A percentile compares a stretch with the other conserved stretches of the same genome.
These are phyloP conservation scores for Temnopleurus reevesii DNA, from an alignment of 53 echinoderm and acorn worm species.

Conservation along the genomic window DNA sequence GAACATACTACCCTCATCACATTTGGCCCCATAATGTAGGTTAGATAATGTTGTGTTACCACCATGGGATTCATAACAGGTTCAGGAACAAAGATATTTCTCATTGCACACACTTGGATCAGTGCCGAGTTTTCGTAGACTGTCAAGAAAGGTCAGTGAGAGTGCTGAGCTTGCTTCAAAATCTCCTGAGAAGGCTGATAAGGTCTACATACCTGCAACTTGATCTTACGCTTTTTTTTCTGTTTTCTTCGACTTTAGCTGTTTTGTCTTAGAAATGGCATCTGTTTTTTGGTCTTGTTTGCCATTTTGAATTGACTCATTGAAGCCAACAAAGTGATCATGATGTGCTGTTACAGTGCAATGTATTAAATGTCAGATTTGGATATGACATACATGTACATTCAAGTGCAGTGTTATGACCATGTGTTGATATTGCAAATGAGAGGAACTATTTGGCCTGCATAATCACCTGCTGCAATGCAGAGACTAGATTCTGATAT, in stretches of 20 bases:
- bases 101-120: conserved; percentile 39
- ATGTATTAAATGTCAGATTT: conserved; percentile 33
- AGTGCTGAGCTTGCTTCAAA: conserved; percentile 31
- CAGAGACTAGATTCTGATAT: neutral
- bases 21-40: conserved; percentile 18
- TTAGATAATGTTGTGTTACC: neutral
- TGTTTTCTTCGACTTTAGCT: neutral
- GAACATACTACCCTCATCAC: neutral
- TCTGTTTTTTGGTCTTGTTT: too few relatives aligned
- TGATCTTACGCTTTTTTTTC: conserved; percentile 4
- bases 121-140: conserved; percentile 19
- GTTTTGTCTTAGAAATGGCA: neutral
- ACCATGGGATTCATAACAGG: neutral
- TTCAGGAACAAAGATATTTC: neutral
- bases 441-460: too few relatives aligned
- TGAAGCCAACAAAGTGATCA: conserved; percentile 25
- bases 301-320: conserved; percentile 16
- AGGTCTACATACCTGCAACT: conserved; percentile 49
- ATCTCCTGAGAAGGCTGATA: conserved; percentile 48
- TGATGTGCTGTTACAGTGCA: neutral
- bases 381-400: neutral
- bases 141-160: conserved; percentile 42
- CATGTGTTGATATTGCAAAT: neutral
- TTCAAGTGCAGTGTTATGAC: neutral
- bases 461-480: neutral